Base-by-base conservation (phyloP, 1,140 invertebrate species). In the Frieseomelitta varia region DNA sequence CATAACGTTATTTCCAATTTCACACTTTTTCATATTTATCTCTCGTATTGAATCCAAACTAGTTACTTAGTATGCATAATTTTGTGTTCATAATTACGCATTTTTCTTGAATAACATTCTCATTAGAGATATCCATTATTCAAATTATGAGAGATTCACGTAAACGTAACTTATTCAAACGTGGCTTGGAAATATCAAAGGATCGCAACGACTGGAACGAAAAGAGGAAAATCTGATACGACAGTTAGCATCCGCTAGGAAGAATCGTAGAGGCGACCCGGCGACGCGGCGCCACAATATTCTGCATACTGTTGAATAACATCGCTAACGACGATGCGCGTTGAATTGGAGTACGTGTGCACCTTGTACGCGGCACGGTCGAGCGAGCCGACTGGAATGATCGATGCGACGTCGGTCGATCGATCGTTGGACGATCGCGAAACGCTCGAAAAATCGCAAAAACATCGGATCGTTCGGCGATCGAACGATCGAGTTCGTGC, bases 401-500 rank as follows among this genome's bases (percentile, higher is more conserved):
- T 83, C 39, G 30, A 76, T 56, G 34, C 14, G 51, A 78, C 55
- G 71, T 65, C 19, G 79, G 71, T 65, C 19, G 79, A 77, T 86
- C 68, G 51, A 55, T 34, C 61, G 15, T 17, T 39, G n/a, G 39
- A 69, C 30, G 34, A 17, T 15, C 61, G 24, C 8, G 15, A 2
- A 10, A 76, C 78, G 58, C n/a, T 80, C 75, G 47, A 73, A 88
- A n/a, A 88, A 88, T 85, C 72, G 47, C 58, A 30, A 61, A 24
- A 78, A 56, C 39, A 47, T 47, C 39, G 39, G 39, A 56, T 67
- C 81, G 21, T n/a, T n/a, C n/a, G n/a, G n/a, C 67, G 24, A 6
- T 68, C 53, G 76, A 71, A 65, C 76, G 51, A 80, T 55, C 67
- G 47, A n/a, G 53, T 58, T 30, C 56, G 67, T 34, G 84, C 24